Conservation (phyloP, 1,140 invertebrate species). For the Drosophila setifemur region DNA sequence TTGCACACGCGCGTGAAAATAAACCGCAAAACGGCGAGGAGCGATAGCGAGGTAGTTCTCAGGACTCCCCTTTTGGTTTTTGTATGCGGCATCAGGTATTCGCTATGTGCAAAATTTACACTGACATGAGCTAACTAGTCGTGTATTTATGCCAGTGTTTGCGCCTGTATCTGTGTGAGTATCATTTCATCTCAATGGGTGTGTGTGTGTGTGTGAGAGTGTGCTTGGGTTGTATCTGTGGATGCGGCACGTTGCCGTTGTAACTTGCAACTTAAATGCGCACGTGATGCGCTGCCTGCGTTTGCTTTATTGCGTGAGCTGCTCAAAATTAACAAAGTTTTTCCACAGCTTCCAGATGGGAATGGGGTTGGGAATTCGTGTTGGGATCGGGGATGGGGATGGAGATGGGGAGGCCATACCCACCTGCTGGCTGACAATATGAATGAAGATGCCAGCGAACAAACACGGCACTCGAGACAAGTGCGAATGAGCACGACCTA, state of each 20-base stretch:
- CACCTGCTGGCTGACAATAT: constrained; percentile 10
- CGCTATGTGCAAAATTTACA: constrained; percentile 74
- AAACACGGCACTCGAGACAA: constrained; percentile 1
- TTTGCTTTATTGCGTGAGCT: constrained; percentile 73
- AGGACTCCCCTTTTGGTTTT: constrained; percentile 33
- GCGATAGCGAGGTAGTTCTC: neutral
- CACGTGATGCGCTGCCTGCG: constrained; percentile 68
- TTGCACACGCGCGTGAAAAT: constrained; percentile 67
- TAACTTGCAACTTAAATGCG: constrained; percentile 79
- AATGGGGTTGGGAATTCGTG: too few relatives aligned
- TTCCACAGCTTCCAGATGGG: constrained; percentile 1
- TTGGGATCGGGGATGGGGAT: too few relatives aligned
- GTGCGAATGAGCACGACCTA: constrained; percentile 41
- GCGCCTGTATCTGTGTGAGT: constrained; percentile 4
- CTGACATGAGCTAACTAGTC: constrained; percentile 75
- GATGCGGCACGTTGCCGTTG: constrained; percentile 62
- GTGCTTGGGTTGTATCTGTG: constrained; percentile 26
- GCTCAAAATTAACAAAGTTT: constrained; percentile 68
- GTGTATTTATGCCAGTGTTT: constrained; percentile 23
- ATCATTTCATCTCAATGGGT: too few relatives aligned
- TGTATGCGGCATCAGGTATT: constrained; percentile 75
- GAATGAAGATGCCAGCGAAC: constrained; percentile 36
- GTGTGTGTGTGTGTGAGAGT: constrained; percentile 17
- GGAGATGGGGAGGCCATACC: too few relatives aligned
- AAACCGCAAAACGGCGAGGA: constrained; percentile 53